These are phyloP conservation scores for Thera obeliscata DNA, from an alignment of 2,888 invertebrate species.

Conservation along the genomic window DNA sequence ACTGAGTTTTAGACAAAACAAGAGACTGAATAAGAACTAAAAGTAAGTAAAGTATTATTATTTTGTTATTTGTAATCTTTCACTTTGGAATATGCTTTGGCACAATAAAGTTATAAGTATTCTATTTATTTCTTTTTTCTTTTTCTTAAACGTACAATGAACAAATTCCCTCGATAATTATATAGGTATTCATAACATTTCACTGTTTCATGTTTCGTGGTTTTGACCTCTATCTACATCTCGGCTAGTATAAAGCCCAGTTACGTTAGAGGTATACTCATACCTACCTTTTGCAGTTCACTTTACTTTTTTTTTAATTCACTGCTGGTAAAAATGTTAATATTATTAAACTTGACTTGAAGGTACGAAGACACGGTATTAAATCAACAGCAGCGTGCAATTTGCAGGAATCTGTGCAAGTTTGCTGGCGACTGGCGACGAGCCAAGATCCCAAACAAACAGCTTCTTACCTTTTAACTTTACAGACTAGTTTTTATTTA, in stretches of 20 bases:
- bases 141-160: too few species aligned
- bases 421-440: constrained; percentile 21
- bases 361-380: constrained; percentile 15
- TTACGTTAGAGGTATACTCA: background rate
- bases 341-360: constrained; percentile 14
- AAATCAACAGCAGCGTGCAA: constrained; percentile 32
- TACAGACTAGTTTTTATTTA: constrained; percentile 19
- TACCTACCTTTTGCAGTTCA: background rate
- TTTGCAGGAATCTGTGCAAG: constrained; percentile 32
- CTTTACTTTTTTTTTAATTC: background rate
- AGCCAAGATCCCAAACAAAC: constrained; percentile 30
- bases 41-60: too few species aligned
- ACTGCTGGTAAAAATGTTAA: background rate
- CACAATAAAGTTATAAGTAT: too few species aligned
- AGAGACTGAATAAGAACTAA: too few species aligned
- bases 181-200: background rate
- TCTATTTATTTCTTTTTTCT: too few species aligned
- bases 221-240: background rate
- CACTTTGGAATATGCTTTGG: too few species aligned
- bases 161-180: too few species aligned
- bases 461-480: constrained; percentile 26
- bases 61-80: too few species aligned
- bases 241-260: background rate
- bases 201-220: background rate
- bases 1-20: background rate